A percentile compares a stretch with the other conserved stretches of the same genome.
These are phyloP conservation scores for Carcina quercana DNA, from an alignment of 2,888 invertebrate species.

Conservation along the genomic window DNA sequence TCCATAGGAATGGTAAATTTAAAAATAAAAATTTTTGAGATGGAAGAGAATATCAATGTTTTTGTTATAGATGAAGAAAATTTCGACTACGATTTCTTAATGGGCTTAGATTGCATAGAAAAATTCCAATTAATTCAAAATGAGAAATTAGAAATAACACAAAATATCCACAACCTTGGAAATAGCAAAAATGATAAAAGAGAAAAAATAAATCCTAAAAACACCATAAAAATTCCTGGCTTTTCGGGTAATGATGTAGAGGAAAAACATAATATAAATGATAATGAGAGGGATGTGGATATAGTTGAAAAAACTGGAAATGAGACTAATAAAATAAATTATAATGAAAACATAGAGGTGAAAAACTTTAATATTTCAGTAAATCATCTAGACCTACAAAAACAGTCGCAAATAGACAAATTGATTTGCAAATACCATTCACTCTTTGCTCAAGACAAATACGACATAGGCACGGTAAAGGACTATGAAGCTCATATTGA, in stretches of 20 bases:
- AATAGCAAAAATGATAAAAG: constrained; percentile 1
- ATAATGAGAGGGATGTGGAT: too few species aligned
- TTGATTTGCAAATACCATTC: constrained; percentile 12
- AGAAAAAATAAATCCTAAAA: too few species aligned
- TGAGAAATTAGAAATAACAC: constrained; percentile 13
- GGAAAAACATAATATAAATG: not conserved
- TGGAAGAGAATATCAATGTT: constrained; percentile 15
- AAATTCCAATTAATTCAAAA: constrained; percentile 13
- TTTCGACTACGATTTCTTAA: constrained; percentile 15
- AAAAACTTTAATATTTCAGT: constrained; percentile 11
- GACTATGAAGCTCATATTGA: constrained; percentile 14
- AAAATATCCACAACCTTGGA: constrained; percentile 10
- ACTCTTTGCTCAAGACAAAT: constrained; percentile 18
- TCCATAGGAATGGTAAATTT: constrained; percentile 13
- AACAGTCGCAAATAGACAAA: constrained; percentile 13
- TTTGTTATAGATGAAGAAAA: constrained; percentile 15
- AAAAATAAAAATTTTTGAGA: constrained; percentile 15
- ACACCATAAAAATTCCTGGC: not conserved
- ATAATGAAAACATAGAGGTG: constrained; percentile 1
- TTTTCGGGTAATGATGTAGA: too few species aligned
- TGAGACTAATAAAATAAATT: too few species aligned
- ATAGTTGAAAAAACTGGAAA: too few species aligned
- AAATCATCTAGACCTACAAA: constrained; percentile 11
- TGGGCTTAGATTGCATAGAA: constrained; percentile 15
- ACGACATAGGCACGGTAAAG: constrained; percentile 15